Percentiles rank a stretch among this genome's conserved stretches.
Evolutionary conservation across 2,113 vertebrate species (phyloP).

Genomic region (Gymnarchus niloticus): DNA sequence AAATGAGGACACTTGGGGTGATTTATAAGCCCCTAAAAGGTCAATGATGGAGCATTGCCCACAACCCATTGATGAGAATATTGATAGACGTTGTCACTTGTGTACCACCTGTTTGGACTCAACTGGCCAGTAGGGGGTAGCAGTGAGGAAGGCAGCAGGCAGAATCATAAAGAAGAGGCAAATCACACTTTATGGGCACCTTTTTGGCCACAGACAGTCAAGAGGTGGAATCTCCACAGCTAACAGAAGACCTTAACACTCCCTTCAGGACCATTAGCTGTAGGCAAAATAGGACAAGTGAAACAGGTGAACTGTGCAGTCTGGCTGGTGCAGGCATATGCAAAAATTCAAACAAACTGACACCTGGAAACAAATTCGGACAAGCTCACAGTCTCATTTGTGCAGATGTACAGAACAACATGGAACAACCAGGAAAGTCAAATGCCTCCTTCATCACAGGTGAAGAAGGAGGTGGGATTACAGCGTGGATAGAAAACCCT

Average conservation of each 20-base stretch:
- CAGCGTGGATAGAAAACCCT: conserved; percentile 26
- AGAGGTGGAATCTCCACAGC: neutral
- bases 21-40: neutral
- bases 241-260: neutral
- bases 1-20: neutral
- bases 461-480: conserved; percentile 35
- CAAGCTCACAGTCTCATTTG: neutral
- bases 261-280: neutral
- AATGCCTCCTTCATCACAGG: neutral
- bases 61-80: neutral
- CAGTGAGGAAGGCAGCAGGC: conserved; percentile 33
- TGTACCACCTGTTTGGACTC: neutral
- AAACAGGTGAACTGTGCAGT: neutral
- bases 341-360: neutral
- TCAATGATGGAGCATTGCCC: neutral
- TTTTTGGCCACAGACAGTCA: neutral
- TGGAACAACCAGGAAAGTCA: conserved; percentile 27
- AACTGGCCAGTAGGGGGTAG: conserved; percentile 34
- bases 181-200: conserved; percentile 42
- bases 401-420: neutral
- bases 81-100: conserved; percentile 4
- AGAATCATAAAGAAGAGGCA: conserved; percentile 34
- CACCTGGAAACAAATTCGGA: neutral
- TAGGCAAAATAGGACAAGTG: neutral
- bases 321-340: no score